Percentiles rank a stretch among this genome's conserved stretches.
phyloP scores from a whole-genome alignment of 2,113 vertebrate species.

The Seriola dumerili region DNA sequence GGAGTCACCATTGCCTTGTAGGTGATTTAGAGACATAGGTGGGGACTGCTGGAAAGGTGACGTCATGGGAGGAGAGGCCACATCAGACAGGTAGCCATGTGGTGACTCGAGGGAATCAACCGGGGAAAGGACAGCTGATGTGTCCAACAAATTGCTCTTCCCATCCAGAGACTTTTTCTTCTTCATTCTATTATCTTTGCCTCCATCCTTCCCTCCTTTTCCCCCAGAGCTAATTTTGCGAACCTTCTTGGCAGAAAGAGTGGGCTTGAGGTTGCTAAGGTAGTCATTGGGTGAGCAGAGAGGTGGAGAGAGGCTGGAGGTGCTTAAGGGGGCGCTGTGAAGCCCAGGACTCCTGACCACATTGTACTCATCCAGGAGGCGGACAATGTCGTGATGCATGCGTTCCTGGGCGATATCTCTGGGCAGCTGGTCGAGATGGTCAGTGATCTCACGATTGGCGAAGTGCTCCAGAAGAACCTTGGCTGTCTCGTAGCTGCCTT shows the following conservation, averaged over 20 bases:
- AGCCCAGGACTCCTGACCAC: constrained; percentile 93
- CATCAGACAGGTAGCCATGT: constrained; percentile 93
- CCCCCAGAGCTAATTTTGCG: constrained; percentile 89
- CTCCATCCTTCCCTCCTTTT: constrained; percentile 88
- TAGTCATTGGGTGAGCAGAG: constrained; percentile 95
- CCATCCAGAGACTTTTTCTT: constrained; percentile 93
- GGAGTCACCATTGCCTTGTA: constrained; percentile 90
- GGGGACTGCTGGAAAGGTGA: constrained; percentile 96
- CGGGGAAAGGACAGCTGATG: constrained; percentile 90
- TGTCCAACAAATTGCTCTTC: constrained; percentile 91
- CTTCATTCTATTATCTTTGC: constrained; percentile 90
- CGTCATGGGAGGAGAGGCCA: constrained; percentile 92
- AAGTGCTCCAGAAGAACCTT: constrained; percentile 96
- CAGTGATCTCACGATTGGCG: constrained; percentile 97
- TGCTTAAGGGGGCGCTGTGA: constrained; percentile 83
- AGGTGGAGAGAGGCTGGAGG: constrained; percentile 89
- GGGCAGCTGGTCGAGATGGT: constrained; percentile 97
- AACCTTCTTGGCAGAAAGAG: constrained; percentile 88
- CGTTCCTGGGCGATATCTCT: constrained; percentile 97
- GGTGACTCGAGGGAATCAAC: constrained; percentile 96
- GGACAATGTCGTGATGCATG: constrained; percentile 98
- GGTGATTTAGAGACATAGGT: constrained; percentile 90
- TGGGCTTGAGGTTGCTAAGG: constrained; percentile 90
- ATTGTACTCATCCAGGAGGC: constrained; percentile 95
- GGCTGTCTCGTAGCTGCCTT: constrained; percentile 96